Conservation (phyloP, 2,113 vertebrate genomes). For the Oreochromis spilurus region DNA sequence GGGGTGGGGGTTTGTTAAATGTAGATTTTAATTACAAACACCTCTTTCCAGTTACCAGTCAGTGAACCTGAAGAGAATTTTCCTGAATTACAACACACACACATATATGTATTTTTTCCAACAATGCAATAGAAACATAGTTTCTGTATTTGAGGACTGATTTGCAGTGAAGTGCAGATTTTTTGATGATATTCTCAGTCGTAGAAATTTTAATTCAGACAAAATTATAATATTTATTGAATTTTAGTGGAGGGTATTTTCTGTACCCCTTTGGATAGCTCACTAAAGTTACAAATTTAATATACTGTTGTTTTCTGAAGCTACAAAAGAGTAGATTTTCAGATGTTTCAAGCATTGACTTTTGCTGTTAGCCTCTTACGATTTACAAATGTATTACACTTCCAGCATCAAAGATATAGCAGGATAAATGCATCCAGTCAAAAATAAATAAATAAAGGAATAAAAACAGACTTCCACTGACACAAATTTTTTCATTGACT, state of each 20-base stretch:
- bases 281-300: neutral
- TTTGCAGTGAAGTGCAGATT: neutral
- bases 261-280: neutral
- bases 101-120: neutral
- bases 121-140: neutral
- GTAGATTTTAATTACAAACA: slow-evolving; percentile 68
- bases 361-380: neutral
- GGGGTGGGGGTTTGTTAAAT: slow-evolving; percentile 21
- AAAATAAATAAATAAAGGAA: neutral
- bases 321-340: neutral
- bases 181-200: neutral
- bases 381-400: neutral
- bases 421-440: neutral
- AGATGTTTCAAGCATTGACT: neutral
- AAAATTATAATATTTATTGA: neutral
- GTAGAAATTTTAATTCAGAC: neutral
- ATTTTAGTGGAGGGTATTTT: neutral
- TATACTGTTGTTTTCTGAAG: neutral
- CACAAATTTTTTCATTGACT: neutral
- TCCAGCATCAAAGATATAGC: accelerated
- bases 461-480: neutral
- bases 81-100: neutral
- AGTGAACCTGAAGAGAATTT: slow-evolving; percentile 67
- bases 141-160: neutral
- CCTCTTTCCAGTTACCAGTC: slow-evolving; percentile 65